Evolutionary conservation across 2,113 vertebrate species (phyloP).

Genomic region (Cavia aperea): DNA sequence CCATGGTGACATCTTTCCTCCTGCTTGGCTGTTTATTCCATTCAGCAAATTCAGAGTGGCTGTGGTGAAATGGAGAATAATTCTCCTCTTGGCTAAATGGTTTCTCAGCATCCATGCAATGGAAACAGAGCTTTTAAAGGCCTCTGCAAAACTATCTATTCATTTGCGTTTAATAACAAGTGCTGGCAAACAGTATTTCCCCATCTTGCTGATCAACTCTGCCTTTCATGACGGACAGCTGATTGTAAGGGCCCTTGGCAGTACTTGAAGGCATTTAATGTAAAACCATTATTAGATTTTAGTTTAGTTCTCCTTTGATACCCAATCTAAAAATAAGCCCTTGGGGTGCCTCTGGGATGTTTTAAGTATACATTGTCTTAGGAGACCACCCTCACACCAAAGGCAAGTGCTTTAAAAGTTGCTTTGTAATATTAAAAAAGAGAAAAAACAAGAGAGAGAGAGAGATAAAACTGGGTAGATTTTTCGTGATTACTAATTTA

Average conservation of each 20-base stretch:
- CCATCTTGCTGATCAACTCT: slow-evolving; percentile 25
- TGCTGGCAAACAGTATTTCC: slow-evolving; percentile 16
- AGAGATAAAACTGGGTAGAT: slow-evolving; percentile 13
- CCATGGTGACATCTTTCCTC: not conserved
- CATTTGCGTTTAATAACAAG: slow-evolving; percentile 41
- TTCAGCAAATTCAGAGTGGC: not conserved
- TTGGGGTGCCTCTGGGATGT: slow-evolving; percentile 61
- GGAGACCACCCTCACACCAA: slow-evolving; percentile 64
- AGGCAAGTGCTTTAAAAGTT: slow-evolving; percentile 68
- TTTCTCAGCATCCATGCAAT: not conserved
- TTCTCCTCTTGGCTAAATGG: slow-evolving; percentile 27
- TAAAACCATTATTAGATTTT: slow-evolving; percentile 68
- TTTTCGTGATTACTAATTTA: slow-evolving; percentile 76
- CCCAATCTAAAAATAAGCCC: slow-evolving; percentile 54
- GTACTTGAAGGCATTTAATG: slow-evolving; percentile 71
- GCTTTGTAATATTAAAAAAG: slow-evolving; percentile 68
- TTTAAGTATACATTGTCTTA: slow-evolving; percentile 52
- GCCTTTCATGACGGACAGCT: slow-evolving; percentile 23
- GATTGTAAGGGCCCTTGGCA: slow-evolving; percentile 53
- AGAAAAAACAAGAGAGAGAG: not conserved
- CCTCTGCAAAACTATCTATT: not conserved
- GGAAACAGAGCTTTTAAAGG: not conserved
- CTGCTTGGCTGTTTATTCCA: not conserved
- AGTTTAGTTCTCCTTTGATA: slow-evolving; percentile 63
- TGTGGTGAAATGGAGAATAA: not conserved